Conservation (phyloP, 2,888 invertebrate species). For the Athrips mouffetella region DNA sequence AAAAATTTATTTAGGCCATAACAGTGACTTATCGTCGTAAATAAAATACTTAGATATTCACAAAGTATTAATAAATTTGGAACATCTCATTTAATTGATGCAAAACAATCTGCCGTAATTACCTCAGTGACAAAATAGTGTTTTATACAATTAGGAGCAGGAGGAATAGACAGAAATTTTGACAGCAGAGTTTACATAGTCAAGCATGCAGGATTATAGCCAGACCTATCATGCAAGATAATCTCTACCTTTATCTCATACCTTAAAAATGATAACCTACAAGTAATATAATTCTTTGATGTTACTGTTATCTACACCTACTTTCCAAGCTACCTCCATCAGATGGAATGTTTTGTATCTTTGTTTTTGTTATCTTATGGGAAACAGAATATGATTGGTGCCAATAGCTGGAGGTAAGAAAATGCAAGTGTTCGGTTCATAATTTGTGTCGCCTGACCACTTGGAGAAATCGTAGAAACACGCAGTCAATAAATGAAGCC, state of each 20-base stretch:
- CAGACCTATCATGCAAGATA: slow-evolving; percentile 24
- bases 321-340: neutral
- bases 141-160: neutral
- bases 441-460: slow-evolving; percentile 44
- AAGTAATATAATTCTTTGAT: slow-evolving; percentile 24
- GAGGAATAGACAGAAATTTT: neutral
- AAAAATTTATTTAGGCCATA: no score
- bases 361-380: no score
- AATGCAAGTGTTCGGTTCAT: no score
- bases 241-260: slow-evolving; percentile 33
- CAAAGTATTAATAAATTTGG: neutral
- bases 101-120: neutral
- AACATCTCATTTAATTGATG: neutral
- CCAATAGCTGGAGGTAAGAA: neutral
- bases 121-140: neutral
- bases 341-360: neutral
- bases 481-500: slow-evolving; percentile 31
- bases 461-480: slow-evolving; percentile 64
- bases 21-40: no score
- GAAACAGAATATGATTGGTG: neutral
- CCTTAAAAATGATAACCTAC: slow-evolving; percentile 41
- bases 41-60: no score
- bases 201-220: neutral
- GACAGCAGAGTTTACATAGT: neutral
- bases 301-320: slow-evolving; percentile 4